Percentiles rank a stretch among this genome's conserved stretches.
Evolutionary conservation across 1,140 invertebrate species (phyloP).

Genomic region (Drosophila kikkawai): DNA sequence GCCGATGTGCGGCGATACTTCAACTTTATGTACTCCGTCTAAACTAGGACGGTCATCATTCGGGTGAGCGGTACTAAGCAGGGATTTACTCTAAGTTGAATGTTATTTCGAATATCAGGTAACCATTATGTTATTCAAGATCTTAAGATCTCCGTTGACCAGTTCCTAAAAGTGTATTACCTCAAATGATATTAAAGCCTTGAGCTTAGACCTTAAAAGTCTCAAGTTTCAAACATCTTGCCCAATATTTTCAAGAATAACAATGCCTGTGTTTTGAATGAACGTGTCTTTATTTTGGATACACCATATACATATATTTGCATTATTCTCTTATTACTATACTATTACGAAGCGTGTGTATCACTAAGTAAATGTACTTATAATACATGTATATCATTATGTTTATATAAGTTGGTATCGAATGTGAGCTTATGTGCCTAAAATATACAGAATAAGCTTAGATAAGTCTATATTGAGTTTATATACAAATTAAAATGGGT

Average conservation of each 20-base stretch:
- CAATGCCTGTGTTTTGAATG: background rate
- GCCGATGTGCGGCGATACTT: conserved; percentile 30
- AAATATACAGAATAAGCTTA: conserved; percentile 53
- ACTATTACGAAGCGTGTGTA: conserved; percentile 51
- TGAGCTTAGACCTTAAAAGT: background rate
- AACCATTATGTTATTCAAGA: background rate
- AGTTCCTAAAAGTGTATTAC: conserved; percentile 1
- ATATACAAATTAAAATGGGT: conserved; percentile 53
- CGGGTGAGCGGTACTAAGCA: too few relatives aligned
- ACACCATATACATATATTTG: conserved; percentile 12
- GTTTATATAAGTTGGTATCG: conserved; percentile 30
- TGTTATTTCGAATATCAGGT: background rate
- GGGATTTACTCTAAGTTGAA: background rate
- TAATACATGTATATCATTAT: conserved; percentile 30
- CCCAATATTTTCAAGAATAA: background rate
- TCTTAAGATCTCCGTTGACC: background rate
- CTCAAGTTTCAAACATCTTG: background rate
- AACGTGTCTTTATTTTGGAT: conserved; percentile 33
- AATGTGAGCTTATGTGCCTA: conserved; percentile 41
- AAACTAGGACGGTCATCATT: background rate
- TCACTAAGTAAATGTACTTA: conserved; percentile 38
- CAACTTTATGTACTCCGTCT: conserved; percentile 19
- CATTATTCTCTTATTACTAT: conserved; percentile 21
- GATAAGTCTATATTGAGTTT: conserved; percentile 19
- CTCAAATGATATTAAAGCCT: background rate